Conservation (phyloP, 64 coral and sea anemone species). For the Platygyra sinensis region DNA sequence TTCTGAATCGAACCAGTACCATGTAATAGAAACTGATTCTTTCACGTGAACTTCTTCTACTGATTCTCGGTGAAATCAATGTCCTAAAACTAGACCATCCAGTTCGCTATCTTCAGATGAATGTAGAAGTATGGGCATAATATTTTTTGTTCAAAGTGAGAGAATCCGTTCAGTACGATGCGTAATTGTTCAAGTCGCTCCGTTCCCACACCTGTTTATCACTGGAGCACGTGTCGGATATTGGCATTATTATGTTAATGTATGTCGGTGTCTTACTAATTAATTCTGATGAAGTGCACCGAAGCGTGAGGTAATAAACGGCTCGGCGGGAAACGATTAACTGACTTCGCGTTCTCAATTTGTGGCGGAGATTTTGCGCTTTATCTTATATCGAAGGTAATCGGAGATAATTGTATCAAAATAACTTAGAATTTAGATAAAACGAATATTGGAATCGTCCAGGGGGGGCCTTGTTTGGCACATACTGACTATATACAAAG, state of each 20-base stretch:
- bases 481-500: too few relatives aligned
- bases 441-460: not conserved
- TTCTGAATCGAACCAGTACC: not conserved
- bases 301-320: not conserved
- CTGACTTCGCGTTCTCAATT: not conserved
- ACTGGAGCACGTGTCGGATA: not conserved
- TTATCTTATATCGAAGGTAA: not conserved
- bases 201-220: constrained; percentile 15
- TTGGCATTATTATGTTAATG: constrained; percentile 10
- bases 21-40: too few relatives aligned
- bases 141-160: not conserved
- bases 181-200: not conserved
- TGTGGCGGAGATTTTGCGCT: not conserved
- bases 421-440: not conserved
- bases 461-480: too few relatives aligned
- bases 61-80: too few relatives aligned
- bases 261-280: not conserved
- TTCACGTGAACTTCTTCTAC: too few relatives aligned
- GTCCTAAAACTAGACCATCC: too few relatives aligned
- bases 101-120: not conserved
- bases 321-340: not conserved
- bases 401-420: not conserved
- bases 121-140: not conserved
- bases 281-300: not conserved
- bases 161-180: not conserved